Percentiles rank a stretch among this genome's conserved stretches.
Evolutionary conservation across 2,888 invertebrate species (phyloP).

Genomic region (Trichogramma evanescens): DNA sequence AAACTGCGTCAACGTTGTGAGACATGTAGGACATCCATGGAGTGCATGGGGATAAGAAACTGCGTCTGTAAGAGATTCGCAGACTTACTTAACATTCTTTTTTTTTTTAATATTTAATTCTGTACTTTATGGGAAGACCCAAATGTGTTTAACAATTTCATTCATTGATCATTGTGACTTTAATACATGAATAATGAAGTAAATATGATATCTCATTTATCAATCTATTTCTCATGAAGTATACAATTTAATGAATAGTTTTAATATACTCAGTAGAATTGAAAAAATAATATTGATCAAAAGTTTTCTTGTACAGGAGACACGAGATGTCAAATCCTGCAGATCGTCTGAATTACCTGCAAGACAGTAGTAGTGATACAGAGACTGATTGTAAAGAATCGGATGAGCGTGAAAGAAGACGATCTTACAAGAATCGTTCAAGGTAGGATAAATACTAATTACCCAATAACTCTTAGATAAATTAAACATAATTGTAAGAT

Average conservation of each 20-base stretch:
- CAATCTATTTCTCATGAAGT: constrained; percentile 17
- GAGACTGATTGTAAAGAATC: constrained; percentile 70
- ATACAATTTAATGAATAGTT: constrained; percentile 4
- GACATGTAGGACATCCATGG: constrained; percentile 21
- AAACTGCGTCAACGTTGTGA: constrained; percentile 9
- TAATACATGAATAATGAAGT: background rate
- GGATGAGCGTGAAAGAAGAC: constrained; percentile 59
- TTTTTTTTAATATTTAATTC: constrained; percentile 7
- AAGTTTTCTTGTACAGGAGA: constrained; percentile 32
- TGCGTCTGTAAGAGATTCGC: constrained; percentile 22
- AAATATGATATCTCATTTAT: background rate
- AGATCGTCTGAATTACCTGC: constrained; percentile 43
- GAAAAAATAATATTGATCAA: background rate
- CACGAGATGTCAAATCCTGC: constrained; percentile 44
- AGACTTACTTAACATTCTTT: constrained; percentile 13
- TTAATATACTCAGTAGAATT: background rate
- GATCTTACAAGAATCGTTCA: constrained; percentile 64
- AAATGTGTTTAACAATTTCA: background rate
- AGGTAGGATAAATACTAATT: constrained; percentile 48
- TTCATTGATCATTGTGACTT: background rate
- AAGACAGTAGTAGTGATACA: constrained; percentile 77
- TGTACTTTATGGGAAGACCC: constrained; percentile 18
- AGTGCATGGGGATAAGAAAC: constrained; percentile 19
- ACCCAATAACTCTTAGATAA: constrained; percentile 5
- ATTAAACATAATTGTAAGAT: constrained; percentile 3